A percentile compares a stretch with the other conserved stretches of the same genome.
Conservation (phyloP, 2,888 invertebrate species). For the Cryptophagus acutangulus region DNA sequence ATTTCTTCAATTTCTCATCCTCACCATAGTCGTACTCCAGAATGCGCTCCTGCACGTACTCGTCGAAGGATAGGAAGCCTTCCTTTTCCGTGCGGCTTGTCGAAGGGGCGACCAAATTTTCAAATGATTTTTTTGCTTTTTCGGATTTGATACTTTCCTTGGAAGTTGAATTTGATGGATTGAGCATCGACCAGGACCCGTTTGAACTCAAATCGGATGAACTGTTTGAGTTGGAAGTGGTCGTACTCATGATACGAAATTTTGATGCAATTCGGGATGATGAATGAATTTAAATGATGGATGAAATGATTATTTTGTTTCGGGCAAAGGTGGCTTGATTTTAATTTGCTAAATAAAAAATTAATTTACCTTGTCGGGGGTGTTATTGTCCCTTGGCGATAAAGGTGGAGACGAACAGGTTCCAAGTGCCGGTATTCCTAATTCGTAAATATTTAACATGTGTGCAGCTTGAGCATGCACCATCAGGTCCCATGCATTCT, state of each 20-base stretch:
- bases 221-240: no score
- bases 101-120: no score
- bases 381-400: slow-evolving; percentile 42
- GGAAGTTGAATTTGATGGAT: no score
- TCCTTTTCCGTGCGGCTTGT: no score
- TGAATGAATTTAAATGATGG: no score
- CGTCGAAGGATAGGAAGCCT: slow-evolving; percentile 23
- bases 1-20: no score
- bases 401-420: slow-evolving; percentile 42
- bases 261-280: no score
- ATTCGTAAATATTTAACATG: slow-evolving; percentile 63
- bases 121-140: no score
- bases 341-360: background rate
- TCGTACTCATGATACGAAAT: no score
- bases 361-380: slow-evolving; percentile 42
- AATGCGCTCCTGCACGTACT: slow-evolving; percentile 17
- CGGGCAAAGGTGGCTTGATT: background rate
- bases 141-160: no score
- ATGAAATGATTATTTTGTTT: slow-evolving; percentile 4
- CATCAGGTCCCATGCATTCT: slow-evolving; percentile 64
- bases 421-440: slow-evolving; percentile 48
- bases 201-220: no score
- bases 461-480: slow-evolving; percentile 65
- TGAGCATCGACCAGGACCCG: no score
- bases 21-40: background rate